Evolutionary conservation across 1,140 invertebrate species (phyloP).

Genomic region (Liolophura sinensis): DNA sequence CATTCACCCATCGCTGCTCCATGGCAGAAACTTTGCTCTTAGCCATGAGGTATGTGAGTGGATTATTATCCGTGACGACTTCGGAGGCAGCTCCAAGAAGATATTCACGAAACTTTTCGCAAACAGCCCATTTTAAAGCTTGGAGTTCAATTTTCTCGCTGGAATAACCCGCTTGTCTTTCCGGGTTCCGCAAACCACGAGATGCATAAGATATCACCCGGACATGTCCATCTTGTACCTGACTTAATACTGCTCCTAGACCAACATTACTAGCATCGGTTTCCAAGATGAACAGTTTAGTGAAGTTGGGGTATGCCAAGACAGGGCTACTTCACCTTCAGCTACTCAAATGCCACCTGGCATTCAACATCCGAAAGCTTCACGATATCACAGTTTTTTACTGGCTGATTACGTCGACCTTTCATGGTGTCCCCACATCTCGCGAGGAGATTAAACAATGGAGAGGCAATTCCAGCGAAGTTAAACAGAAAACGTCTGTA

Average conservation of each 20-base stretch:
- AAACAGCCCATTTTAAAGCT: slow-evolving; percentile 16
- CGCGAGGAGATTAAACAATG: slow-evolving; percentile 1
- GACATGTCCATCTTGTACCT: slow-evolving; percentile 20
- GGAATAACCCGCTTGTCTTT: slow-evolving; percentile 19
- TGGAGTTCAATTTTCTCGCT: slow-evolving; percentile 11
- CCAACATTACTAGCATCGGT: slow-evolving; percentile 29
- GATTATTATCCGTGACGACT: slow-evolving; percentile 15
- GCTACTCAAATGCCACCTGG: slow-evolving; percentile 6
- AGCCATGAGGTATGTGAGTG: slow-evolving; percentile 7
- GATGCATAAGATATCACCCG: slow-evolving; percentile 13
- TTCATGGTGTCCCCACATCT: background rate
- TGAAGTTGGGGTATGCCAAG: slow-evolving; percentile 13
- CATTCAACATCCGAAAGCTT: slow-evolving; percentile 5
- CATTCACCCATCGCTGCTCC: slow-evolving; percentile 13
- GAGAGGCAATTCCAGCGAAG: slow-evolving; percentile 11
- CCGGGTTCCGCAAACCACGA: slow-evolving; percentile 5
- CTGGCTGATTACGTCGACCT: slow-evolving; percentile 8
- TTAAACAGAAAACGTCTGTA: slow-evolving; percentile 12
- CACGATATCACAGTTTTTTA: slow-evolving; percentile 5
- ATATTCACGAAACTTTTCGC: slow-evolving; percentile 15
- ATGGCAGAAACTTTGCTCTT: slow-evolving; percentile 15
- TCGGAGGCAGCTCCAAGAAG: slow-evolving; percentile 6
- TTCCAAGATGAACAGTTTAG: slow-evolving; percentile 24
- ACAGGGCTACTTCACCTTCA: slow-evolving; percentile 7
- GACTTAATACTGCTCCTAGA: slow-evolving; percentile 36